A percentile compares a stretch with the other conserved stretches of the same genome.
These are phyloP conservation scores for Otolemur garnettii DNA, from an alignment of 2,113 vertebrate species.

Conservation along the genomic window DNA sequence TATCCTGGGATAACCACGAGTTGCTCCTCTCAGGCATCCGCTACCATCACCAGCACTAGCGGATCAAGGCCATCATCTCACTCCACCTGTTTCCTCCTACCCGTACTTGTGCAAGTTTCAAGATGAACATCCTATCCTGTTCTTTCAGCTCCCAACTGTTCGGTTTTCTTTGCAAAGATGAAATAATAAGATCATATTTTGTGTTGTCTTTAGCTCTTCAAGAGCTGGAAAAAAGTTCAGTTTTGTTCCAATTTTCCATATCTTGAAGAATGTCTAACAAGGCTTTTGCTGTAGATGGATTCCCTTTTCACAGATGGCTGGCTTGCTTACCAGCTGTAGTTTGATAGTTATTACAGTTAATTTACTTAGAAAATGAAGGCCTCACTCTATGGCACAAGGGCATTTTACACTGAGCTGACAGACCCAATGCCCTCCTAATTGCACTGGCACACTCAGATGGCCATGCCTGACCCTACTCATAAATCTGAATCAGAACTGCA, in stretches of 20 bases:
- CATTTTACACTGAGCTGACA: conserved; percentile 83
- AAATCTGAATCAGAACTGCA: conserved; percentile 69
- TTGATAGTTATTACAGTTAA: conserved; percentile 86
- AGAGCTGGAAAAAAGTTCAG: neutral
- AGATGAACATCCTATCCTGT: neutral
- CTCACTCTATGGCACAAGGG: conserved; percentile 72
- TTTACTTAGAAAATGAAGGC: conserved; percentile 84
- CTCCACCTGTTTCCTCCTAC: neutral
- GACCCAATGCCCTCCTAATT: conserved; percentile 81
- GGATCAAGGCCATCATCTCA: neutral
- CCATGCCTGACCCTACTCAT: conserved; percentile 73
- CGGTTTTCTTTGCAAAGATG: conserved; percentile 47
- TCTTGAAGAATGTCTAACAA: conserved; percentile 71
- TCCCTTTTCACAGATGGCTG: conserved; percentile 77
- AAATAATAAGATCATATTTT: conserved; percentile 29
- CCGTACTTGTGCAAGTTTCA: neutral
- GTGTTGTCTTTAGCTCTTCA: conserved; percentile 10
- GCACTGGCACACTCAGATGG: conserved; percentile 23
- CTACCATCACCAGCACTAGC: neutral
- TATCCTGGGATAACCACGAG: neutral
- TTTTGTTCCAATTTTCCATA: conserved; percentile 46
- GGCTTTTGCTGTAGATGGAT: conserved; percentile 65
- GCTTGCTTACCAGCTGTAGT: conserved; percentile 80
- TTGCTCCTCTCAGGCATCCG: neutral
- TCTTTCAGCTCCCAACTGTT: neutral